These are phyloP conservation scores for Xylota sylvarum DNA, from an alignment of 2,888 invertebrate genomes.

Conservation along the genomic window DNA sequence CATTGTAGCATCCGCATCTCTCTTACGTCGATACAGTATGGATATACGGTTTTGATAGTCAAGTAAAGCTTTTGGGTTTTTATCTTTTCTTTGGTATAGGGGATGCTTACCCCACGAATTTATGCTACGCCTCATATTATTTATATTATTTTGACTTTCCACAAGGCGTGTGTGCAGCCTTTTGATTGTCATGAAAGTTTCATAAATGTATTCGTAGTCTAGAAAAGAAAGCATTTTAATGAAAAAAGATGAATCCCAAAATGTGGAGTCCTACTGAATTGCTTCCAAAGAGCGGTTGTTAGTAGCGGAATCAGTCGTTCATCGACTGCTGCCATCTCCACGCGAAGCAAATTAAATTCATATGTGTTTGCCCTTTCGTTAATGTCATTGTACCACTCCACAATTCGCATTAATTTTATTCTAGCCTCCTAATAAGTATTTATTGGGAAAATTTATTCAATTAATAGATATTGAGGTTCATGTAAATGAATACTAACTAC, in stretches of 20 bases:
- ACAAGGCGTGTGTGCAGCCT: slow-evolving; percentile 90
- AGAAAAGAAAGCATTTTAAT: slow-evolving; percentile 35
- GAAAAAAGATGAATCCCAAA: slow-evolving; percentile 12
- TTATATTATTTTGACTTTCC: slow-evolving; percentile 89
- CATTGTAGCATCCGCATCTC: slow-evolving; percentile 85
- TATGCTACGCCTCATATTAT: slow-evolving; percentile 86
- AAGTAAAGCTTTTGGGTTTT: slow-evolving; percentile 86
- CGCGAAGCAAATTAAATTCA: slow-evolving; percentile 91
- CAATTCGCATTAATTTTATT: slow-evolving; percentile 87
- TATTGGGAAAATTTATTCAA: background rate
- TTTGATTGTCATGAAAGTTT: slow-evolving; percentile 89
- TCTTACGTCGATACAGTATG: slow-evolving; percentile 80
- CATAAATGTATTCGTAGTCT: slow-evolving; percentile 89
- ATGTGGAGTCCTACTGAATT: slow-evolving; percentile 87
- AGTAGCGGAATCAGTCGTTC: slow-evolving; percentile 89
- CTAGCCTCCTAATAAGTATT: slow-evolving; percentile 85
- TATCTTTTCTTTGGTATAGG: slow-evolving; percentile 90
- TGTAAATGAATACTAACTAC: background rate
- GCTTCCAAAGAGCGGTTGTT: slow-evolving; percentile 90
- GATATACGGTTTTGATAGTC: slow-evolving; percentile 84
- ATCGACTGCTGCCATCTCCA: slow-evolving; percentile 92
- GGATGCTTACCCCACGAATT: slow-evolving; percentile 91
- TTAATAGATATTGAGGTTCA: background rate
- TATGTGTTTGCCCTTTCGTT: slow-evolving; percentile 90
- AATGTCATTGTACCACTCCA: slow-evolving; percentile 93